Base-by-base conservation (phyloP, 2,797 vertebrate genomes). In the Gymnothorax javanicus region DNA sequence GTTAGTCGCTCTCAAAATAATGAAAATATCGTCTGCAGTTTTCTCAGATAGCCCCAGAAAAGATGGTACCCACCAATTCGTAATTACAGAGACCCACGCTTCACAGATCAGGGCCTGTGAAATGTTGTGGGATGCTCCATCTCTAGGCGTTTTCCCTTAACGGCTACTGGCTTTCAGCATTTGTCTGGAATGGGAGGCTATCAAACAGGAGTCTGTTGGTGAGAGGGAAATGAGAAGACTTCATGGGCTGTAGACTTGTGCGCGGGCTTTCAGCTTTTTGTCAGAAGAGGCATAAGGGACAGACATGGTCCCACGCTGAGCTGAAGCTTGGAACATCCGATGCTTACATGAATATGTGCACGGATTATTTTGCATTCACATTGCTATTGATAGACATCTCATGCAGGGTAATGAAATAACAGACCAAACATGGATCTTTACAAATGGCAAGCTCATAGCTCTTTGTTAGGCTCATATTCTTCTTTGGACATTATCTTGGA, bases 331-430 rank as follows among this genome's bases (percentile, higher is more conserved):
- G 77, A 81, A 15, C 77, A 81, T 50, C 17, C 77, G 12, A 20
- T n/a, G 20, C 77, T 20, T 52, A 9, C 52, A 56, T n/a, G 43
- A 52, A 20, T 54, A 54, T 79, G 17, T 20, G 15, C 6, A 79
- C 50, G 50, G 15, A 52, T 23, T n/a, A 9, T 81, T 23, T 4
- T 23, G 7, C 52, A n/a, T 81, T 56, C 77, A 54, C n/a, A 56
- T 56, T 20, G 23, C 43, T 52, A 56, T 52, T 54, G 77, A 81
- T 81, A 81, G 11, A 81, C 50, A 81, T 81, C 77, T 81, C 77
- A 56, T 81, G 52, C 20, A 56, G 77, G 50, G 50, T 81, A 77
- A 81, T 81, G 77, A 81, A 81, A 81, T 81, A 54, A 81, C 20
- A 56, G 77, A 81, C 50, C 52, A 20, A 81, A 54, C 54, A 54